Percentiles rank a stretch among this genome's conserved stretches.
Evolutionary conservation across 2,888 invertebrate species (phyloP).

Genomic region (Myopa tessellatipennis): DNA sequence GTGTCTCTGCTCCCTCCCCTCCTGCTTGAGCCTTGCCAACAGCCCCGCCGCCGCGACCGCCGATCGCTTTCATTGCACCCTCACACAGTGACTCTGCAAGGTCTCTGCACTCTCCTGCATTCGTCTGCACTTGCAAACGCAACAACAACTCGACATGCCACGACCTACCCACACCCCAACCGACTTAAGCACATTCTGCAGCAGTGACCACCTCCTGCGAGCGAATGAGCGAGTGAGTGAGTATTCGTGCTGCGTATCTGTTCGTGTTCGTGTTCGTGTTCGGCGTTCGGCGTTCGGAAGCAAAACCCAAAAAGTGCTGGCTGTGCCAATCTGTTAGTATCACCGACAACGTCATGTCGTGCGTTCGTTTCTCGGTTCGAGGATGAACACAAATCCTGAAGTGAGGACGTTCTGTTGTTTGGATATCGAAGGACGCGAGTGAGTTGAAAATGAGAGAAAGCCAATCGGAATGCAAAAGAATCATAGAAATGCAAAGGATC

Average conservation of each 20-base stretch:
- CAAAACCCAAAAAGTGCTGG: conserved; percentile 16
- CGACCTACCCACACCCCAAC: conserved; percentile 68
- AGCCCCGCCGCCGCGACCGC: not conserved
- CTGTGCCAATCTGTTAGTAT: conserved; percentile 59
- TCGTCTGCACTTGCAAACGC: not conserved
- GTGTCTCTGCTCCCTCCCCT: no score
- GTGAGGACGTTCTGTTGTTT: no score
- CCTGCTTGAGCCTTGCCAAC: not conserved
- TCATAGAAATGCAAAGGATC: not conserved
- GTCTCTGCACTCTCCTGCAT: conserved; percentile 25
- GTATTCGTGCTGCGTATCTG: conserved; percentile 17
- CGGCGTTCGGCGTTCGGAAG: not conserved
- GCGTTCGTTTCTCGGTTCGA: conserved; percentile 51
- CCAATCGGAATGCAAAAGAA: conserved; percentile 3
- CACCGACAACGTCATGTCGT: conserved; percentile 64
- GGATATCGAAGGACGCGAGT: not conserved
- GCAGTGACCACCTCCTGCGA: not conserved
- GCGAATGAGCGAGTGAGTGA: conserved; percentile 18
- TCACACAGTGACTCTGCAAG: conserved; percentile 34
- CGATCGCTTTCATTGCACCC: conserved; percentile 34
- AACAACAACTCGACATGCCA: conserved; percentile 55
- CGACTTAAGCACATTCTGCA: conserved; percentile 56
- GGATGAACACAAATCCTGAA: not conserved
- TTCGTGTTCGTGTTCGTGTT: no score
- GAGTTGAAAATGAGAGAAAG: conserved; percentile 12